phyloP scores from a whole-genome alignment of 2,888 invertebrate genomes.

The Drosophila kambysellisi region DNA sequence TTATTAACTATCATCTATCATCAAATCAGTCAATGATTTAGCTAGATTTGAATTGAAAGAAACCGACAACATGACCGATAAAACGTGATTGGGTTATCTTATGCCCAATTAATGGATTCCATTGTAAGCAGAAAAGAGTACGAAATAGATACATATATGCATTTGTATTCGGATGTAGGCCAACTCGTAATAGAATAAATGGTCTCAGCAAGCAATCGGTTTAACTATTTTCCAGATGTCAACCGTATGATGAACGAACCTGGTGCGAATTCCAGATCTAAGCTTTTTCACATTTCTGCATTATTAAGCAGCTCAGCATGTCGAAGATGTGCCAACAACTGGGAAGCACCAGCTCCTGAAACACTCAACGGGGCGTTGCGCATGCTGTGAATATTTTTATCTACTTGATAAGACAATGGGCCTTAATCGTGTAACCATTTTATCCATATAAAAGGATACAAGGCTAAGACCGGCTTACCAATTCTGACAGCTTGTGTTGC shows the following conservation, averaged over 20 bases:
- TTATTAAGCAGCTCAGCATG: slow-evolving; percentile 71
- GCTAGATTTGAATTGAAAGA: slow-evolving; percentile 54
- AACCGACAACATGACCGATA: slow-evolving; percentile 5
- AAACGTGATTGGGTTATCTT: slow-evolving; percentile 27
- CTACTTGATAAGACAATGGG: slow-evolving; percentile 55
- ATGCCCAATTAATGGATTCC: background rate
- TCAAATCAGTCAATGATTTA: slow-evolving; percentile 20
- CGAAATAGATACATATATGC: background rate
- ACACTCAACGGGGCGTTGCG: slow-evolving; percentile 26
- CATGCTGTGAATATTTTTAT: slow-evolving; percentile 40
- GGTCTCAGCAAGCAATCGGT: slow-evolving; percentile 6
- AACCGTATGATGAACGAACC: slow-evolving; percentile 48
- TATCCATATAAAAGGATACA: background rate
- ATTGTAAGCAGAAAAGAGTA: background rate
- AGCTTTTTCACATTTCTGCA: slow-evolving; percentile 67
- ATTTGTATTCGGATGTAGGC: background rate
- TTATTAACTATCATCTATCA: slow-evolving; percentile 32
- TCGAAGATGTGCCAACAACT: slow-evolving; percentile 70
- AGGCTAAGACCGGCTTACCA: slow-evolving; percentile 22
- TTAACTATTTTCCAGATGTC: background rate
- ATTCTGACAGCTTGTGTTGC: background rate
- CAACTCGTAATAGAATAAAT: background rate
- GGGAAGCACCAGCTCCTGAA: slow-evolving; percentile 11
- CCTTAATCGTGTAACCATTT: slow-evolving; percentile 36
- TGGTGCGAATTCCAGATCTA: slow-evolving; percentile 48